Percentiles rank a stretch among this genome's conserved stretches.
phyloP scores from a whole-genome alignment of 2,888 invertebrate species.

The Drosophila falleni region DNA sequence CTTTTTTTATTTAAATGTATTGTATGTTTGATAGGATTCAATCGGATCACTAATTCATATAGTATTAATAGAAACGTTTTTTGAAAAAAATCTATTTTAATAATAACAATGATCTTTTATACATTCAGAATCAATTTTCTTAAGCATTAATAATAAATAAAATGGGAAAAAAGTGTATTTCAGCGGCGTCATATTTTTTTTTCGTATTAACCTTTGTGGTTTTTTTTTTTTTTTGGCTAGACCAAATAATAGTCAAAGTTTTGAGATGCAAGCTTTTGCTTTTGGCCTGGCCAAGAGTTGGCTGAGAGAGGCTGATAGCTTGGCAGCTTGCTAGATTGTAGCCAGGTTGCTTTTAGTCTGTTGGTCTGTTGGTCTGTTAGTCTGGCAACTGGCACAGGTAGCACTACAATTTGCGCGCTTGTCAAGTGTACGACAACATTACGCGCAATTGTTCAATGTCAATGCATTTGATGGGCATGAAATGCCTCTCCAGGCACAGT shows the following conservation, averaged over 20 bases:
- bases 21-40: neutral
- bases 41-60: neutral
- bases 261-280: conserved; percentile 62
- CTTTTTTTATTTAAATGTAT: neutral
- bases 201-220: no score
- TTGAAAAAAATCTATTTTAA: no score
- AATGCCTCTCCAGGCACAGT: conserved; percentile 57
- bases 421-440: conserved; percentile 82
- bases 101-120: no score
- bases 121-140: no score
- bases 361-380: neutral
- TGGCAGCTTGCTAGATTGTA: conserved; percentile 1
- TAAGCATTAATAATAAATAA: no score
- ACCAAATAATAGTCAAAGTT: conserved; percentile 69
- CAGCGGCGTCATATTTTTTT: neutral
- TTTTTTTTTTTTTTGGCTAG: conserved; percentile 58
- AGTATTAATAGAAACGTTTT: neutral
- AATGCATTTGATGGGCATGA: conserved; percentile 81
- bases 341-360: conserved; percentile 1
- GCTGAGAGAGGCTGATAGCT: conserved; percentile 17
- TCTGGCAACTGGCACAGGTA: conserved; percentile 44
- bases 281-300: conserved; percentile 36
- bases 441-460: conserved; percentile 82
- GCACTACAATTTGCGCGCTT: conserved; percentile 81
- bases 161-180: conserved; percentile 33